phyloP scores from a whole-genome alignment of 2,888 invertebrate genomes.

The Amphipoea lucens region DNA sequence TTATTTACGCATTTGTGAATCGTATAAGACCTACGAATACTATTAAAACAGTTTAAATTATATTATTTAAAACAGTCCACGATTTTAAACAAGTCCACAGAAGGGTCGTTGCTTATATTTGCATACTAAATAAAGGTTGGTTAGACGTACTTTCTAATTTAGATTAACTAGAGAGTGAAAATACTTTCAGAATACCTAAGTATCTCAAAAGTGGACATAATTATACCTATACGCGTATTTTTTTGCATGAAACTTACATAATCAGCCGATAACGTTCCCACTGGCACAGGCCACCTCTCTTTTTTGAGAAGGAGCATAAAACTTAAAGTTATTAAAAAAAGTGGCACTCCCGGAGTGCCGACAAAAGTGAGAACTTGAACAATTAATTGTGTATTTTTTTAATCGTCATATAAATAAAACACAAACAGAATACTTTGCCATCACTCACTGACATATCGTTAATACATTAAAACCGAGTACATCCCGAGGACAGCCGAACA shows the following conservation, averaged over 20 bases:
- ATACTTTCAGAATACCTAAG: constrained; percentile 23
- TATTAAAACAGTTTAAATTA: constrained; percentile 38
- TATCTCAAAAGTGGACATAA: constrained; percentile 18
- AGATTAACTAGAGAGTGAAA: constrained; percentile 33
- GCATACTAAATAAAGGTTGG: constrained; percentile 51
- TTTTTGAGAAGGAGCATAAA: background rate
- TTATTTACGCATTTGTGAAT: constrained; percentile 2
- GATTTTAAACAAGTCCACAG: constrained; percentile 36
- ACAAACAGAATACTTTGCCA: no score
- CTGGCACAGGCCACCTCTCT: background rate
- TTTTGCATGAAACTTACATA: background rate
- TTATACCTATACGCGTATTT: background rate
- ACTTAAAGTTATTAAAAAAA: background rate
- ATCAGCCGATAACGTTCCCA: background rate
- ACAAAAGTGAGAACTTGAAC: no score
- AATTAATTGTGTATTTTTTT: no score
- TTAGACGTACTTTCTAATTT: constrained; percentile 43
- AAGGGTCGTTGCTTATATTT: constrained; percentile 49
- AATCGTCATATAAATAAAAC: no score
- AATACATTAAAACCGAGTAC: no score
- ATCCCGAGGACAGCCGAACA: no score
- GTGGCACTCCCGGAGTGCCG: no score
- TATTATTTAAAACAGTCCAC: constrained; percentile 34
- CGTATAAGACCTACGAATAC: background rate
- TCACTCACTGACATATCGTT: no score